A percentile compares a stretch with the other conserved stretches of the same genome.
These are phyloP conservation scores for Lasioglossum marginatum DNA, from an alignment of 2,888 invertebrate genomes.

Conservation along the genomic window DNA sequence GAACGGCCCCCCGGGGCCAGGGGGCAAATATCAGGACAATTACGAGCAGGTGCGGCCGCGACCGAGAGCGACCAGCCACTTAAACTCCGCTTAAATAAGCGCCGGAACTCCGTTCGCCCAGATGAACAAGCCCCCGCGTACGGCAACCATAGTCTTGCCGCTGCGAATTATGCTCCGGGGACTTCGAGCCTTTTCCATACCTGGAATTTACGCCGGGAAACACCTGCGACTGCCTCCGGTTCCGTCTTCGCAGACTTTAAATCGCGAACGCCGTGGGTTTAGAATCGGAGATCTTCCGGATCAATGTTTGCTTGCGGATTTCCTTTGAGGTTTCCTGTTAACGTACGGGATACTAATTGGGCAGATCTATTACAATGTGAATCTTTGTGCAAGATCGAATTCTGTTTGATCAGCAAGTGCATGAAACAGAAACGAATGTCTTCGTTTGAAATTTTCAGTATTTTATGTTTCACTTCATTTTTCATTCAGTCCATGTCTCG, in stretches of 20 bases:
- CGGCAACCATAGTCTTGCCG: conserved; percentile 40
- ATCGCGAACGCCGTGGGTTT: neutral
- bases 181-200: conserved; percentile 7
- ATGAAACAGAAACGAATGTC: neutral
- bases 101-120: conserved; percentile 22
- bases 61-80: conserved; percentile 67
- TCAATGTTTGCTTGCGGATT: neutral
- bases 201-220: conserved; percentile 60
- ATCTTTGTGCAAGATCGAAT: neutral
- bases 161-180: conserved; percentile 53
- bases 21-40: conserved; percentile 77
- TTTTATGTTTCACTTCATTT: neutral
- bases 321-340: neutral
- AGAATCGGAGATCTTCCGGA: neutral
- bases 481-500: too few species aligned
- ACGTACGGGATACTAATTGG: neutral
- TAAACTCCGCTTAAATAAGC: conserved; percentile 78
- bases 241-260: conserved; percentile 24
- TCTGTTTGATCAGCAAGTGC: neutral
- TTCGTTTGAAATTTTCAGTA: neutral
- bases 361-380: neutral
- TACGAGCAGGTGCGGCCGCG: conserved; percentile 75
- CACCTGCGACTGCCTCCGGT: conserved; percentile 65
- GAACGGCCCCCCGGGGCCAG: conserved; percentile 1
- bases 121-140: conserved; percentile 17